Evolutionary conservation across 1,140 invertebrate genomes (phyloP).

Genomic region (Lutraria rhynchaena): DNA sequence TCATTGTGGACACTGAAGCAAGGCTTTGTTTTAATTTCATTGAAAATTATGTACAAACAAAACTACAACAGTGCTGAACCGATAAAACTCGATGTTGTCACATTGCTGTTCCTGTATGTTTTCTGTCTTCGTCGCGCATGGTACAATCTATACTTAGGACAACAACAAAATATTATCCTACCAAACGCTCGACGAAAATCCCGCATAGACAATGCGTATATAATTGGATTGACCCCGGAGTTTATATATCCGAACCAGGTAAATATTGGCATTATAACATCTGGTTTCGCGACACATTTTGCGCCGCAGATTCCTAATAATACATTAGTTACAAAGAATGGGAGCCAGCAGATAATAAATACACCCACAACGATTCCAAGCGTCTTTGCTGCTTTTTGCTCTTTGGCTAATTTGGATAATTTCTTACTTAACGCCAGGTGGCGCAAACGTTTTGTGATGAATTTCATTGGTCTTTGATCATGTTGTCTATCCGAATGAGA

Average conservation of each 20-base stretch:
- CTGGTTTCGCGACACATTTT: slow-evolving; percentile 81
- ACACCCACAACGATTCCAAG: slow-evolving; percentile 97
- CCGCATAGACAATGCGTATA: slow-evolving; percentile 88
- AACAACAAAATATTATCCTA: slow-evolving; percentile 85
- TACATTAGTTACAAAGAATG: slow-evolving; percentile 96
- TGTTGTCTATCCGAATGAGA: slow-evolving; percentile 21
- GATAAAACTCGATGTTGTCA: slow-evolving; percentile 36
- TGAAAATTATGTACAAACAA: too few species aligned
- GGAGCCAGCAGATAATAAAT: slow-evolving; percentile 98
- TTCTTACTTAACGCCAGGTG: slow-evolving; percentile 79
- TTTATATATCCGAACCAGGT: slow-evolving; percentile 84
- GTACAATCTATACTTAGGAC: slow-evolving; percentile 73
- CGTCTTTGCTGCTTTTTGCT: slow-evolving; percentile 97
- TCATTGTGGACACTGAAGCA: too few species aligned
- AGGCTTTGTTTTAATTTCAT: too few species aligned
- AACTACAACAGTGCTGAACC: slow-evolving; percentile 24
- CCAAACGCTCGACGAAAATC: slow-evolving; percentile 86
- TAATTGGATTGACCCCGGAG: slow-evolving; percentile 83
- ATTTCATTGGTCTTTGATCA: slow-evolving; percentile 69
- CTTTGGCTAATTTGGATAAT: slow-evolving; percentile 84
- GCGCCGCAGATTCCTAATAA: slow-evolving; percentile 89
- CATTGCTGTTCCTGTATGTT: slow-evolving; percentile 14
- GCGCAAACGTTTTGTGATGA: slow-evolving; percentile 75
- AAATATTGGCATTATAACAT: slow-evolving; percentile 77
- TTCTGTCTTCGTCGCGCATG: slow-evolving; percentile 56